Base-by-base conservation (phyloP, 1,140 invertebrate genomes). In the Bilobella aurantiaca region DNA sequence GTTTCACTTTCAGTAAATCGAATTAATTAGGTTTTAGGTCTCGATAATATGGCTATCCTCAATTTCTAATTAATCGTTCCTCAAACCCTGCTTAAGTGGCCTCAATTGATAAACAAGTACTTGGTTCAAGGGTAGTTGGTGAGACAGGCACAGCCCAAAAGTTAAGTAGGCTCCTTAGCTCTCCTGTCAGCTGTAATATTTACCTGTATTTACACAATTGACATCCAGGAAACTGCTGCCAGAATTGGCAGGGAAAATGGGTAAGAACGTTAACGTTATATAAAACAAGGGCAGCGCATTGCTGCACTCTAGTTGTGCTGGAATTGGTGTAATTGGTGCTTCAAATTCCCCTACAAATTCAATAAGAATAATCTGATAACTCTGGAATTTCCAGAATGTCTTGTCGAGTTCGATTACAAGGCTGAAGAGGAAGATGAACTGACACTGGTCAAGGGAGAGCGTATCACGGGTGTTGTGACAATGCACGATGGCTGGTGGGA, bases 401-500 rank as follows among this genome's bases (percentile, higher is more conserved):
- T 59, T 21, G 58, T 59, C 12, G 58, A 59, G 25, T 29, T 85
- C 77, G 85, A 89, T 73, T 93, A 92, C 75, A 82, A 81, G 69
- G 88, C 89, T 53, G 84, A 88, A 73, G 87, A 91, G 76, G 77
- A 83, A 1, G 88, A 91, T 76, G 89, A 97, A 81, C 78, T 97
- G 70, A 88, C 87, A 46, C 83, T 96, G 62, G 81, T 82, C 65
- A 93, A 91, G 76, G 93, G 93, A 64, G 93, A 96, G 77, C 82
- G 94, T 31, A 89, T 98, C 67, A 88, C 86, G 67, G 84, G 87
- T 69, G 88, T 92, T 53, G 85, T 89, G 69, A 84, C 86, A 60
- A 87, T 92, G 74, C 83, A 88, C 57, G 93, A 89, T 31, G 95
- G 95, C 62, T 98, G 96, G 96, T 98, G 91, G 91, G 87, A 95